Conservation (phyloP, 2,888 invertebrate genomes). For the Limnephilus marmoratus region DNA sequence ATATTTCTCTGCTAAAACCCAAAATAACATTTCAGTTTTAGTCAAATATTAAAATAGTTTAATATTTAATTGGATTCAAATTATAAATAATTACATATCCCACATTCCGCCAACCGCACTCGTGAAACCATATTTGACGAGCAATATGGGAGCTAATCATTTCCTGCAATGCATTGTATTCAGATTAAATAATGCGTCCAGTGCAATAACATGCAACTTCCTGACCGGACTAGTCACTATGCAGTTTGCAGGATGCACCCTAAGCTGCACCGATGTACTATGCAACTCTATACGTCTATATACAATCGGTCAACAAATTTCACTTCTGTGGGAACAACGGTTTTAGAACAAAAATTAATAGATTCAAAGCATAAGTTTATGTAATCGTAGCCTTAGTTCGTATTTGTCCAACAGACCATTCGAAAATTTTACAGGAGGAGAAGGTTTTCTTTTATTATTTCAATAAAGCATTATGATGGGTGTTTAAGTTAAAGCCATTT, state of each 20-base stretch:
- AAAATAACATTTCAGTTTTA: background rate
- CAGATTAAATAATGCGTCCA: background rate
- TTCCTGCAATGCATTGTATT: background rate
- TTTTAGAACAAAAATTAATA: no score
- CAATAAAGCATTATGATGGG: no score
- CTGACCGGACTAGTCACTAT: background rate
- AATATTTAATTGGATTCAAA: background rate
- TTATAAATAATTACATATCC: background rate
- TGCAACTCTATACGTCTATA: background rate
- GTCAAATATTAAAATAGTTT: background rate
- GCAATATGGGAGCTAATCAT: constrained; percentile 9
- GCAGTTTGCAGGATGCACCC: background rate
- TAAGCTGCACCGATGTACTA: background rate
- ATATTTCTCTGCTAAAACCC: background rate
- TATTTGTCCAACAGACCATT: no score
- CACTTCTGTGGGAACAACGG: no score
- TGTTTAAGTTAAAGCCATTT: no score
- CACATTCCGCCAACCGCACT: background rate
- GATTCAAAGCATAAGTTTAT: no score
- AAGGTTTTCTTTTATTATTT: no score
- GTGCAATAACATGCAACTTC: background rate
- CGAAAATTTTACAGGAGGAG: no score
- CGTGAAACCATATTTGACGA: background rate
- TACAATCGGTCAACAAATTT: background rate
- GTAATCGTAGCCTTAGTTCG: no score